A percentile compares a stretch with the other conserved stretches of the same genome.
Evolutionary conservation across 2,888 invertebrate species (phyloP).

Genomic region (Oscheius sp.): DNA sequence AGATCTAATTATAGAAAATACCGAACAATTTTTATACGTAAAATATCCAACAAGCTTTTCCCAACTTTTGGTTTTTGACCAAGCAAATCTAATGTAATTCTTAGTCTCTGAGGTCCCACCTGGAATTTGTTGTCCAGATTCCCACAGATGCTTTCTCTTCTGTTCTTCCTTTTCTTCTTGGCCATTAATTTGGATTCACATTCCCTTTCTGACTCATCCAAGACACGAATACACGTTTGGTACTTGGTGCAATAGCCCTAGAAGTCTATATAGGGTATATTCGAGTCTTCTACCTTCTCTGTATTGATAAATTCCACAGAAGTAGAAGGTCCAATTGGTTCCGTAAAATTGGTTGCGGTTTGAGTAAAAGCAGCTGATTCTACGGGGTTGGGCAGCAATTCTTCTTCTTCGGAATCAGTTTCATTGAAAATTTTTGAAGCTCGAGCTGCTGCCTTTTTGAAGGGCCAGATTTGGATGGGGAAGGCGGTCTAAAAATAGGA

Average conservation of each 20-base stretch:
- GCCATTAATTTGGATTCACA: neutral
- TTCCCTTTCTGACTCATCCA: slow-evolving; percentile 6
- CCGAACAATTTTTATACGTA: neutral
- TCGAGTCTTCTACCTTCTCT: too few species aligned
- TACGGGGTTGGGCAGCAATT: neutral
- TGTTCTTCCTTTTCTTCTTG: neutral
- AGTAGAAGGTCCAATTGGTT: neutral
- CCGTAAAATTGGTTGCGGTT: neutral
- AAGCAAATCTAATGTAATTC: too few species aligned
- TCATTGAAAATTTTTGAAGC: neutral
- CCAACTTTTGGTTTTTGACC: too few species aligned
- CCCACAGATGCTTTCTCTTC: neutral
- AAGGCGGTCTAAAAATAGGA: neutral
- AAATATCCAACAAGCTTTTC: neutral
- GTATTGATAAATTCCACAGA: neutral
- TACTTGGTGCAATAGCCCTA: neutral
- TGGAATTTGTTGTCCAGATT: slow-evolving; percentile 7
- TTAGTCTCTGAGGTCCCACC: neutral
- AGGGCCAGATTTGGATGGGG: slow-evolving; percentile 5
- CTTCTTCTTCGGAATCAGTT: neutral
- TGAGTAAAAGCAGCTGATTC: neutral
- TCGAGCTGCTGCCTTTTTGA: slow-evolving; percentile 3
- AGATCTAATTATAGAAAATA: too few species aligned
- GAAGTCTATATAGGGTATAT: too few species aligned
- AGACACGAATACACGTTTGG: neutral